A percentile compares a stretch with the other conserved stretches of the same genome.
Evolutionary conservation across 2,113 vertebrate species (phyloP).

Genomic region (Myocastor coypus): DNA sequence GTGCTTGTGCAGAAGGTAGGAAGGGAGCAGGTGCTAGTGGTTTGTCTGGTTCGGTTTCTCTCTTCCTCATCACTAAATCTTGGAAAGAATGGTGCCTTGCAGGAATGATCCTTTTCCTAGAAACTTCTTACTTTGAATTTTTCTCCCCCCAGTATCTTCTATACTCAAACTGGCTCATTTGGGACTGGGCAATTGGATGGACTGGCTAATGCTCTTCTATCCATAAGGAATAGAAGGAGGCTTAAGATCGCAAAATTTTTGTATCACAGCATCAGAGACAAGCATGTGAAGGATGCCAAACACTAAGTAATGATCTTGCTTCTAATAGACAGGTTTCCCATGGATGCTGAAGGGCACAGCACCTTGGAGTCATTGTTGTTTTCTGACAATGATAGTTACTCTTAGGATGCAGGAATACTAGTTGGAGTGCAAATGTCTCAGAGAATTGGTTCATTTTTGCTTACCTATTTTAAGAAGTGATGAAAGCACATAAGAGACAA

Average conservation of each 20-base stretch:
- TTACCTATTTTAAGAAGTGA: constrained; percentile 24
- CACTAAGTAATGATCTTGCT: background rate
- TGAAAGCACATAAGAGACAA: constrained; percentile 18
- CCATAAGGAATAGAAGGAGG: background rate
- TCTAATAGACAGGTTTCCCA: background rate
- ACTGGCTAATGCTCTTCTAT: background rate
- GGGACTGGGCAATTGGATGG: background rate
- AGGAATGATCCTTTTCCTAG: background rate
- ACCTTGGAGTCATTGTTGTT: background rate
- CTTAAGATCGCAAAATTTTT: background rate
- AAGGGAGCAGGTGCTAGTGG: background rate
- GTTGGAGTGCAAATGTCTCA: background rate
- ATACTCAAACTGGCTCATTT: background rate
- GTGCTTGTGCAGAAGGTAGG: rapidly evolving
- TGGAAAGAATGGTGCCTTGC: background rate
- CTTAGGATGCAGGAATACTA: background rate
- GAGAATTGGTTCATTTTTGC: constrained; percentile 7
- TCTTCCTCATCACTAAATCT: background rate
- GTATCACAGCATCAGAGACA: background rate
- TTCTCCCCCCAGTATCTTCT: background rate
- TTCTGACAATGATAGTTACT: background rate
- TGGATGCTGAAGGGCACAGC: background rate
- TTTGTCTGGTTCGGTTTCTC: background rate
- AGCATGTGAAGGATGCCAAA: background rate
- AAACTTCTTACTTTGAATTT: background rate